Percentiles rank a stretch among this genome's conserved stretches.
Evolutionary conservation across 2,797 vertebrate genomes (phyloP).

Genomic region (Acrossocheilus fasciatus): DNA sequence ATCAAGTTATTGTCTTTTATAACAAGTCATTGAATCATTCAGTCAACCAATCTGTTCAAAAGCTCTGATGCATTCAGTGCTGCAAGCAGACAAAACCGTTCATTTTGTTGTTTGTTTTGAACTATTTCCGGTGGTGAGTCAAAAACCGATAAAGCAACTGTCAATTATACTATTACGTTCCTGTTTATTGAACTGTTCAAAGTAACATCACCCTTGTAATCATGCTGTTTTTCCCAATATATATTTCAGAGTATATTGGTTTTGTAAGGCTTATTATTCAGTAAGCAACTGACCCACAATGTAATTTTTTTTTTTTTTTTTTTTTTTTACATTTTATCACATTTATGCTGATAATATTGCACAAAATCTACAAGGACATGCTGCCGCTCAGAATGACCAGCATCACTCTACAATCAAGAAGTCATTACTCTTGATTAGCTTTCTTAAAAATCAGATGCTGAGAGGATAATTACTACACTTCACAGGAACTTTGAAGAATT

Average conservation of each 20-base stretch:
- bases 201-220: not conserved
- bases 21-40: not conserved
- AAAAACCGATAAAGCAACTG: not conserved
- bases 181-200: not conserved
- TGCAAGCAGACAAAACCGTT: not conserved
- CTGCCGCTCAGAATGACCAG: not conserved
- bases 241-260: not conserved
- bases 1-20: not conserved
- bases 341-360: not conserved
- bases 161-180: not conserved
- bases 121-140: not conserved
- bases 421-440: conserved; percentile 31
- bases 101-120: not conserved
- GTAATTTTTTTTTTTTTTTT: too few species aligned
- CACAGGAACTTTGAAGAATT: not conserved
- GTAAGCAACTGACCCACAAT: not conserved
- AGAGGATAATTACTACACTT: conserved; percentile 23
- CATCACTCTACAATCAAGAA: conserved; percentile 17
- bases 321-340: too few species aligned
- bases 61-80: not conserved
- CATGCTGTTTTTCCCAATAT: not conserved
- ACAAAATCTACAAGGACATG: not conserved
- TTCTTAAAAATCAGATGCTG: conserved; percentile 30
- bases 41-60: not conserved
- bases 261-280: not conserved